Percentiles rank a stretch among this genome's conserved stretches.
Conservation (phyloP, 1,140 invertebrate species). For the Drosophila grimshawi region DNA sequence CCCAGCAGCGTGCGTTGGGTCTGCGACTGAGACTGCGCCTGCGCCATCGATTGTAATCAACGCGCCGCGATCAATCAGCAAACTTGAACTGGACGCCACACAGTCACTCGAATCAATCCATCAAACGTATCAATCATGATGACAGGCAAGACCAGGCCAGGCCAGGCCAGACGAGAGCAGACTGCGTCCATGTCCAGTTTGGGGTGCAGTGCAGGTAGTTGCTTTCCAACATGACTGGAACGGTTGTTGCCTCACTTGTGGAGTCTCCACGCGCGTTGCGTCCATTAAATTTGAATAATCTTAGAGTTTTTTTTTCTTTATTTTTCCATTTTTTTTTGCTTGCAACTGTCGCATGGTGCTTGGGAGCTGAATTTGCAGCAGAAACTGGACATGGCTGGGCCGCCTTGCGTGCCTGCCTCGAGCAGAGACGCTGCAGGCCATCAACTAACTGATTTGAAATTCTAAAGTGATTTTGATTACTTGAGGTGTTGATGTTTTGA, state of each 20-base stretch:
- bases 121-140: conserved; percentile 84
- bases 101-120: conserved; percentile 77
- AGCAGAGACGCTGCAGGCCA: conserved; percentile 54
- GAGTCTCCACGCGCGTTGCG: conserved; percentile 68
- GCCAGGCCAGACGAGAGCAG: conserved; percentile 7
- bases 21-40: conserved; percentile 19
- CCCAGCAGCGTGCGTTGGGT: conserved; percentile 69
- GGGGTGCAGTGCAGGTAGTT: conserved; percentile 32
- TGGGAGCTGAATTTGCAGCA: conserved; percentile 29
- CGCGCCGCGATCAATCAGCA: conserved; percentile 76
- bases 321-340: conserved; percentile 28
- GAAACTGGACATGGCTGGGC: conserved; percentile 34
- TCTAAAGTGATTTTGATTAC: conserved; percentile 83
- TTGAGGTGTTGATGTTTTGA: conserved; percentile 83
- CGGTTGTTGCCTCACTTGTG: conserved; percentile 55
- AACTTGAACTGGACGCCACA: conserved; percentile 59
- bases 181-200: conserved; percentile 18
- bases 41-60: conserved; percentile 73
- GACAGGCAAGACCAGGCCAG: conserved; percentile 63
- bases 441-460: conserved; percentile 75
- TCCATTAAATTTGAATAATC: conserved; percentile 83
- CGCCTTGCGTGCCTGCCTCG: conserved; percentile 59
- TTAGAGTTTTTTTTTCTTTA: conserved; percentile 50
- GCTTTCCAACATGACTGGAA: conserved; percentile 44
- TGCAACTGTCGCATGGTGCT: conserved; percentile 56